Evolutionary conservation across 64 coral and sea anemone genomes (phyloP).

Genomic region (Dendronephthya gigantea): DNA sequence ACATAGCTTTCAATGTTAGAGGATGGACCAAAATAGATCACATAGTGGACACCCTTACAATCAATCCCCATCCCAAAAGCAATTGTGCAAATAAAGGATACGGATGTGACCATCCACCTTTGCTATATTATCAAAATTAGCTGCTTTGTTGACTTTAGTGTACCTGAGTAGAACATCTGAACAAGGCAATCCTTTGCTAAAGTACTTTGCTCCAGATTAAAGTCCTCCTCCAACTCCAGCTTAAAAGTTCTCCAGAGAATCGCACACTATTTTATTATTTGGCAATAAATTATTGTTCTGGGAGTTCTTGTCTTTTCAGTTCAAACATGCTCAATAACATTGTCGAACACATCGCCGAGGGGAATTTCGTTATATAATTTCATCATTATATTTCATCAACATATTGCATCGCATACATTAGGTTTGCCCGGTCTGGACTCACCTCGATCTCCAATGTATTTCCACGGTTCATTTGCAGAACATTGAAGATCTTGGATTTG

Average conservation of each 20-base stretch:
- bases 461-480: neutral
- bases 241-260: neutral
- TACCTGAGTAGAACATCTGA: too few relatives aligned
- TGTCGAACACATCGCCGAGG: neutral
- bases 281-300: neutral
- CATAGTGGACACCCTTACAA: too few relatives aligned
- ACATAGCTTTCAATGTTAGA: too few relatives aligned
- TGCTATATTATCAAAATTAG: too few relatives aligned
- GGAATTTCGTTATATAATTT: neutral
- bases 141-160: too few relatives aligned
- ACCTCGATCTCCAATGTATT: neutral
- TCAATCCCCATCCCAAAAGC: too few relatives aligned
- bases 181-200: too few relatives aligned
- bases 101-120: too few relatives aligned
- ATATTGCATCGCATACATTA: neutral
- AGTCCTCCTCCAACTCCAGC: neutral
- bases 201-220: too few relatives aligned
- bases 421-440: neutral
- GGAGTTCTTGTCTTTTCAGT: neutral
- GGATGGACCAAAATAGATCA: too few relatives aligned
- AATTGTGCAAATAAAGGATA: too few relatives aligned
- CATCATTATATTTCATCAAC: too few relatives aligned
- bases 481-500: neutral
- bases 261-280: neutral
- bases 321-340: neutral